phyloP scores from a whole-genome alignment of 2,888 invertebrate genomes.

The Sesamia inferens region DNA sequence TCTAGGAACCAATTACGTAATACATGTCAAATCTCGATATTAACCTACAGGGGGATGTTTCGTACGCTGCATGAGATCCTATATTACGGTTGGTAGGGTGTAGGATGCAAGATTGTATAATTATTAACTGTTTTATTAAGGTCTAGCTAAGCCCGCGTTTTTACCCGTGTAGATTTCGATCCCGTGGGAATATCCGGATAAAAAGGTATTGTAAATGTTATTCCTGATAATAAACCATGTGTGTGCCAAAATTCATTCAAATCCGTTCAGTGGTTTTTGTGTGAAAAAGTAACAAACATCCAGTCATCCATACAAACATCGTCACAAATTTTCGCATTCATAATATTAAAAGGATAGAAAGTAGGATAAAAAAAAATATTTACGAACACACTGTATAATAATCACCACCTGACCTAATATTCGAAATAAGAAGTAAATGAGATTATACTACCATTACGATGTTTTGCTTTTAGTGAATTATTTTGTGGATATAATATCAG shows the following conservation, averaged over 20 bases:
- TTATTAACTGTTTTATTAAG: conserved; percentile 1
- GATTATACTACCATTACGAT: neutral
- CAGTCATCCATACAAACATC: no score
- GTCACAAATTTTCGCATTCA: no score
- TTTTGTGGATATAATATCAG: neutral
- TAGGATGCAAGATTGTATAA: conserved; percentile 3
- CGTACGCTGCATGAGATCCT: neutral
- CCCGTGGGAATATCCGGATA: no score
- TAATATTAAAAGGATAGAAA: no score
- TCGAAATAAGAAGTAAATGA: neutral
- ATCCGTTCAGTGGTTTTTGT: no score
- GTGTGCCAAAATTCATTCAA: no score
- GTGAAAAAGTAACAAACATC: no score
- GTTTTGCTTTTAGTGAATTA: neutral
- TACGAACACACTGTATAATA: neutral
- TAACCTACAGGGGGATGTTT: conserved; percentile 10
- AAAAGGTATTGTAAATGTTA: no score
- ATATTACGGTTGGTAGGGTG: conserved; percentile 17
- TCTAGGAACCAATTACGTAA: conserved; percentile 44
- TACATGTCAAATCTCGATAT: conserved; percentile 1
- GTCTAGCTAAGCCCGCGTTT: no score
- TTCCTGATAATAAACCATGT: no score
- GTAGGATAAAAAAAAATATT: no score
- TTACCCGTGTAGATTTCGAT: no score
- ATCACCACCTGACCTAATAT: neutral